A percentile compares a stretch with the other conserved stretches of the same genome.
phyloP scores from a whole-genome alignment of 2,888 invertebrate species.

The Myopa tessellatipennis region DNA sequence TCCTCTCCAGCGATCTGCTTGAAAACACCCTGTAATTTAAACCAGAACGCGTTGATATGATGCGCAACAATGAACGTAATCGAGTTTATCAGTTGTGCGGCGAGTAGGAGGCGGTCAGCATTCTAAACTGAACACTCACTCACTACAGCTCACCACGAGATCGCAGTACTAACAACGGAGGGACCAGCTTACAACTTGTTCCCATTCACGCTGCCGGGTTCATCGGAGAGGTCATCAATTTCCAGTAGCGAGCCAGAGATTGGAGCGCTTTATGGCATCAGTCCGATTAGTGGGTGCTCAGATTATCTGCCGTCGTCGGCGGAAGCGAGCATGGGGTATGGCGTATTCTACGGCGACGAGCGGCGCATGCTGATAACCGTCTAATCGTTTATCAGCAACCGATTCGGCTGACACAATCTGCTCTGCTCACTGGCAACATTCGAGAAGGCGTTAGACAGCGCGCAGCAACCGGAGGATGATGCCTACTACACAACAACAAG shows the following conservation, averaged over 20 bases:
- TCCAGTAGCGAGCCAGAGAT: slow-evolving; percentile 3
- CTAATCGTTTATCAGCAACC: neutral
- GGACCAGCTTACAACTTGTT: slow-evolving; percentile 1
- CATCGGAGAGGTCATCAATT: slow-evolving; percentile 27
- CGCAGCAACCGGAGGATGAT: neutral
- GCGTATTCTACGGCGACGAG: neutral
- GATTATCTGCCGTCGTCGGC: neutral
- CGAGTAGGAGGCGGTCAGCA: neutral
- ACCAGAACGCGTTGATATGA: neutral
- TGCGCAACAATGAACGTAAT: neutral
- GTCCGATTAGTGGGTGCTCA: slow-evolving; percentile 12
- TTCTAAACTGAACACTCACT: neutral
- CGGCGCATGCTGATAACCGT: neutral
- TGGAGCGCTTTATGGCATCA: neutral
- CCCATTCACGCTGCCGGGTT: slow-evolving; percentile 23
- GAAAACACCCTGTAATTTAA: neutral
- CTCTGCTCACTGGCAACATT: neutral
- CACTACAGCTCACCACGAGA: neutral
- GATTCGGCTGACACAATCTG: neutral
- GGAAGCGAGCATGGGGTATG: neutral
- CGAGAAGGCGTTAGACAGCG: neutral
- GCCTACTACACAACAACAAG: neutral
- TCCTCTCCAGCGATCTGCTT: too few relatives aligned
- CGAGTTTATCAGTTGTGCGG: slow-evolving; percentile 8
- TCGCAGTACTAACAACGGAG: neutral